These are phyloP conservation scores for Sphaerophoria rueppellii DNA, from an alignment of 2,888 invertebrate species.

Conservation along the genomic window DNA sequence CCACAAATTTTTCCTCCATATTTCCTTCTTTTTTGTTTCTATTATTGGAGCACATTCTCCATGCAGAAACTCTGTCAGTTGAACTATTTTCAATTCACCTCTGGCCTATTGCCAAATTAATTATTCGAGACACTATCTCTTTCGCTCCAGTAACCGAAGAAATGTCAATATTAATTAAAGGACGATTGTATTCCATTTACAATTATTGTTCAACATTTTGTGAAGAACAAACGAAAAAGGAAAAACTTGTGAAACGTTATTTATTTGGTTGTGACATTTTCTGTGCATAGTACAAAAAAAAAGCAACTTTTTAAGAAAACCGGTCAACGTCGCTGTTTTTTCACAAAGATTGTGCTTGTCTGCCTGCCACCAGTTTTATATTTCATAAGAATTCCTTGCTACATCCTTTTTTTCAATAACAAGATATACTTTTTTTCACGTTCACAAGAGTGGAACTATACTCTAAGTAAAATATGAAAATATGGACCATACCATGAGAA, in stretches of 20 bases:
- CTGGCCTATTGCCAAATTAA: conserved; percentile 71
- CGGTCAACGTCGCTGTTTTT: conserved; percentile 48
- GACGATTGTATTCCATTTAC: conserved; percentile 65
- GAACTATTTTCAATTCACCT: conserved; percentile 65
- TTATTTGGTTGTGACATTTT: conserved; percentile 51
- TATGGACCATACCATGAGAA: not conserved
- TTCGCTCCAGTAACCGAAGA: conserved; percentile 22
- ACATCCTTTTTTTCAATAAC: conserved; percentile 47
- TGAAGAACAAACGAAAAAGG: not conserved
- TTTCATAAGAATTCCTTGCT: conserved; percentile 5
- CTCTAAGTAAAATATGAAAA: conserved; percentile 13
- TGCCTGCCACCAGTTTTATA: not conserved
- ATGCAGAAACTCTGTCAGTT: conserved; percentile 49
- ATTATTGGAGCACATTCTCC: conserved; percentile 30
- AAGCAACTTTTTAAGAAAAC: conserved; percentile 54
- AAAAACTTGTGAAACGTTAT: conserved; percentile 10
- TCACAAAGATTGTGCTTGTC: not conserved
- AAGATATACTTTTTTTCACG: conserved; percentile 57
- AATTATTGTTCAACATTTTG: conserved; percentile 19
- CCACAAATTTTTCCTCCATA: conserved; percentile 22
- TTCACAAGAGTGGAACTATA: conserved; percentile 54
- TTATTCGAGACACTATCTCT: conserved; percentile 56
- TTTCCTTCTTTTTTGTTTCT: not conserved
- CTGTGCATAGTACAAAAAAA: conserved; percentile 20
- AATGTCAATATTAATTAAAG: conserved; percentile 70